These are phyloP conservation scores for Agrochola litura DNA, from an alignment of 2,888 invertebrate genomes.

Conservation along the genomic window DNA sequence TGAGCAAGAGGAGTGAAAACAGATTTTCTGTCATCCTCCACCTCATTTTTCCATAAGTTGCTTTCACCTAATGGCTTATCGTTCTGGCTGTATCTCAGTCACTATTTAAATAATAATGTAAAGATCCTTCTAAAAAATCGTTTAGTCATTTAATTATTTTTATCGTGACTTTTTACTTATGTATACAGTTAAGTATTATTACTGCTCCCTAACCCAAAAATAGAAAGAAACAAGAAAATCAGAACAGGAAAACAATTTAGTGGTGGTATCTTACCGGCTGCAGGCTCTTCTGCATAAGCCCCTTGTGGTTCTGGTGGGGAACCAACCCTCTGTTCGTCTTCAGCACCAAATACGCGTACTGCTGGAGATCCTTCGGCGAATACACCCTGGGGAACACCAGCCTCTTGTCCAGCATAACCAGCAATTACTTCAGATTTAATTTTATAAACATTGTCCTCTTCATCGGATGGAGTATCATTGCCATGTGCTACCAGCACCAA, in stretches of 20 bases:
- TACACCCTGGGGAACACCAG: background rate
- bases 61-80: background rate
- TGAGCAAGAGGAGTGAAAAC: background rate
- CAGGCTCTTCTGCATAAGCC: background rate
- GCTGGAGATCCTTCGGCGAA: background rate
- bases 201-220: background rate
- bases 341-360: too few relatives aligned
- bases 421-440: background rate
- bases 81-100: background rate
- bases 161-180: background rate
- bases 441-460: background rate
- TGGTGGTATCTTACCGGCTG: background rate
- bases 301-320: background rate
- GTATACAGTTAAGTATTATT: background rate
- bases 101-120: background rate
- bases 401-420: background rate
- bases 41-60: background rate
- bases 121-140: background rate
- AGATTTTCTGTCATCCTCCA: background rate
- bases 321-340: background rate
- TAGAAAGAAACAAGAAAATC: background rate
- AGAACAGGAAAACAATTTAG: too few relatives aligned
- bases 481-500: slow-evolving; percentile 22
- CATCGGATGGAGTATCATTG: background rate
- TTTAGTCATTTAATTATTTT: too few relatives aligned